Evolutionary conservation across 1,140 invertebrate species (phyloP).

Genomic region (Lepeophtheirus salmonis): DNA sequence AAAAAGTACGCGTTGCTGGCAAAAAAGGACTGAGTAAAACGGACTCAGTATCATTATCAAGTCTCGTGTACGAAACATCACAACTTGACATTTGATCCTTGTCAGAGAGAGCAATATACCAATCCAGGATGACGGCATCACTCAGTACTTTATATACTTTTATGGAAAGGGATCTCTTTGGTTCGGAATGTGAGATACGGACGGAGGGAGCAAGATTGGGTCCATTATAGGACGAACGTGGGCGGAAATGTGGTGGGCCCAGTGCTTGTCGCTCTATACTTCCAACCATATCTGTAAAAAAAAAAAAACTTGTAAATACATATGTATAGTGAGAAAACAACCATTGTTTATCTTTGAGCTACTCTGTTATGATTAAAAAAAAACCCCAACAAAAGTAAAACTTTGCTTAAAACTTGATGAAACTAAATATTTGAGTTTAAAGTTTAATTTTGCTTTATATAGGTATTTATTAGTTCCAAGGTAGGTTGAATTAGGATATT

Average conservation of each 20-base stretch:
- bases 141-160: slow-evolving; percentile 4
- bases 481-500: too few species aligned
- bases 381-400: too few species aligned
- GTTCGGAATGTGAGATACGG: background rate
- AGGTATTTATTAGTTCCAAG: too few species aligned
- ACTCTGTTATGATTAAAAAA: too few species aligned
- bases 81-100: slow-evolving; percentile 7
- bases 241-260: background rate
- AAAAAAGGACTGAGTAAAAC: background rate
- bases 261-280: background rate
- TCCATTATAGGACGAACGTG: too few species aligned
- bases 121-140: slow-evolving; percentile 7
- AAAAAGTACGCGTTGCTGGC: slow-evolving; percentile 1
- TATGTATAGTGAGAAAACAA: too few species aligned
- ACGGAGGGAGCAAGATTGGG: too few species aligned
- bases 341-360: too few species aligned
- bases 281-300: background rate
- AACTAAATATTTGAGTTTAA: too few species aligned
- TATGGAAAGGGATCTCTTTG: background rate
- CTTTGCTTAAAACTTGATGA: too few species aligned
- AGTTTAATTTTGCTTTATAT: too few species aligned
- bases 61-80: slow-evolving; percentile 2
- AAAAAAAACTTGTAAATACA: background rate
- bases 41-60: slow-evolving; percentile 1
- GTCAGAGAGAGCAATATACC: slow-evolving; percentile 11